A percentile compares a stretch with the other conserved stretches of the same genome.
phyloP scores from a whole-genome alignment of 53 echinoderm and acorn worm genomes.

The Zoroaster sp. region DNA sequence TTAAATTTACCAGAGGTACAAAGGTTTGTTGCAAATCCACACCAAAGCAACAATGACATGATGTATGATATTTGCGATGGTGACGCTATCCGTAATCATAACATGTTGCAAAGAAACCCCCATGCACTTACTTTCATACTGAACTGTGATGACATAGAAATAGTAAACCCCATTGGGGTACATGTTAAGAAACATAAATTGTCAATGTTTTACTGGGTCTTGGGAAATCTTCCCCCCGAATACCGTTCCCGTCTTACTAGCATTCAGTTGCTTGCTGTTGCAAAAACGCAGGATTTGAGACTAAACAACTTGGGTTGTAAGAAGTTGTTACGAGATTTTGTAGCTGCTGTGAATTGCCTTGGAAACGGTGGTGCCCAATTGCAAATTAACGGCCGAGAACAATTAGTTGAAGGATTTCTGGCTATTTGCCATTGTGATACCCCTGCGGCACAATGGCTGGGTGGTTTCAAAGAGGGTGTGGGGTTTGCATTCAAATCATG shows the following conservation, averaged over 20 bases:
- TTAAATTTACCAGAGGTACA: slow-evolving; percentile 61
- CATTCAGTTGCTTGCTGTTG: slow-evolving; percentile 68
- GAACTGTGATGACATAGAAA: slow-evolving; percentile 74
- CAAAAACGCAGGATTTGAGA: slow-evolving; percentile 52
- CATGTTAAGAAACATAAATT: slow-evolving; percentile 75
- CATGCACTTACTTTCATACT: slow-evolving; percentile 63
- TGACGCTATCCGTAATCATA: slow-evolving; percentile 19
- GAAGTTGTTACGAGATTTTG: slow-evolving; percentile 50
- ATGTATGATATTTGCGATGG: slow-evolving; percentile 74
- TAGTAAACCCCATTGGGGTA: slow-evolving; percentile 71
- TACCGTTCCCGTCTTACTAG: slow-evolving; percentile 57
- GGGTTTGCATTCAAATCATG: slow-evolving; percentile 62
- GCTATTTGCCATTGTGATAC: slow-evolving; percentile 69
- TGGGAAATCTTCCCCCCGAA: slow-evolving; percentile 67
- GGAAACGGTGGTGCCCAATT: slow-evolving; percentile 52
- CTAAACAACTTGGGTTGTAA: slow-evolving; percentile 18
- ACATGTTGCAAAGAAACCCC: slow-evolving; percentile 60
- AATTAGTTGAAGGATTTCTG: slow-evolving; percentile 59
- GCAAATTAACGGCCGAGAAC: slow-evolving; percentile 24
- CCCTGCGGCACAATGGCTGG: slow-evolving; percentile 76
- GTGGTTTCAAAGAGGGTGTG: slow-evolving; percentile 79
- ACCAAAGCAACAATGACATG: slow-evolving; percentile 24
- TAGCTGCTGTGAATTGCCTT: slow-evolving; percentile 35
- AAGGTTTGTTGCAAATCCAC: slow-evolving; percentile 42
- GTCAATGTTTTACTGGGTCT: slow-evolving; percentile 65